Evolutionary conservation across 2,888 invertebrate species (phyloP).

Genomic region (Axea sp.): DNA sequence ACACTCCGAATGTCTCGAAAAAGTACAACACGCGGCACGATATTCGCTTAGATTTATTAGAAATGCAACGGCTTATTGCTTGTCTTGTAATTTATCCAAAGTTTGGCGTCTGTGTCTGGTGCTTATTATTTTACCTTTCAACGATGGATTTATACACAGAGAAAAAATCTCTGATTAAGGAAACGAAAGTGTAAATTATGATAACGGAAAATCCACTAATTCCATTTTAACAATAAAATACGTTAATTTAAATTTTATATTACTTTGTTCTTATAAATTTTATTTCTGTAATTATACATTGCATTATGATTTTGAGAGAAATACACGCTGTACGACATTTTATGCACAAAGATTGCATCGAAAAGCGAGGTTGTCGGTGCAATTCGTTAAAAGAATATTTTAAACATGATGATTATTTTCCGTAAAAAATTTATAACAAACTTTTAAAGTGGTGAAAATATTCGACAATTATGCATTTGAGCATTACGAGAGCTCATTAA

Average conservation of each 20-base stretch:
- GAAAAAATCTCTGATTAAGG: slow-evolving; percentile 16
- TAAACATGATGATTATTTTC: no score
- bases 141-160: slow-evolving; percentile 16
- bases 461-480: slow-evolving; percentile 20
- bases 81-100: slow-evolving; percentile 10
- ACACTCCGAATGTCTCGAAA: background rate
- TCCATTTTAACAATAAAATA: slow-evolving; percentile 21
- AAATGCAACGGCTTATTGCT: slow-evolving; percentile 23
- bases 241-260: slow-evolving; percentile 1
- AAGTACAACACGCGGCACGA: slow-evolving; percentile 1
- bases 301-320: no score
- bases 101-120: background rate
- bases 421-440: background rate
- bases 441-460: slow-evolving; percentile 2
- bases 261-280: no score
- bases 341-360: no score
- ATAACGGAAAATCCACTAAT: background rate
- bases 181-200: slow-evolving; percentile 12
- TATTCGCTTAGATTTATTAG: slow-evolving; percentile 38
- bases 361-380: no score
- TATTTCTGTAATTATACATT: no score
- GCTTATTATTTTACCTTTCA: slow-evolving; percentile 31
- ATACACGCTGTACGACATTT: no score
- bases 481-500: slow-evolving; percentile 28
- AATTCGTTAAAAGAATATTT: no score